Evolutionary conservation across 2,113 vertebrate genomes (phyloP), one percentile per base, ranked within the genome.

Genomic region (Corynorhinus townsendii): DNA sequence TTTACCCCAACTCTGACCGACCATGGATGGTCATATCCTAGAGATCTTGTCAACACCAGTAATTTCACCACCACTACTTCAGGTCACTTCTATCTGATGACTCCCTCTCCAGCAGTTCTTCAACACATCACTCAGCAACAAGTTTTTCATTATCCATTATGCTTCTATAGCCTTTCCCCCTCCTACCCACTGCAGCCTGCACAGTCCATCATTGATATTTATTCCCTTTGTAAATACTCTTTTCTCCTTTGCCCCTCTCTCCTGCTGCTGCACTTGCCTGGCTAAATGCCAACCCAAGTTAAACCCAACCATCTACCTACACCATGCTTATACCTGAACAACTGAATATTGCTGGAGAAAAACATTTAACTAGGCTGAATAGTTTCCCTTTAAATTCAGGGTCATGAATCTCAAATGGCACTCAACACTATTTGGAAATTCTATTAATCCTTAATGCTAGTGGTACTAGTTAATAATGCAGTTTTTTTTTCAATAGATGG

Each of bases 361-460:
- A 89, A 47, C 64, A 47, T 3, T 7, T 30, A 38, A 81, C 15
- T 56, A 19, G 54, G 16, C 17, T 43, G 28, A 76, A 75, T 54
- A 24, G 11, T 83, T 56, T 52, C 35, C 52, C 54, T 87, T 90
- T 62, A 89, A 43, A 95, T 75, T 75, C 75, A 83, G 54, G 64
- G 73, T 72, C n/a, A 64, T 19, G 30, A 82, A 92, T 80, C 68
- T 95, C 75, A 85, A 96, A 94, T 8, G 11, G 52, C 38, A 86
- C 54, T 85, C 76, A 79, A 38, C 35, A 71, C 4, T 52, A 33
- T 76, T 59, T 62, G 20, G 73, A 88, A 92, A 81, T 56, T 62
- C 82, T 62, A 87, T 56, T 93, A 69, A 90, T 87, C 49, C n/a
- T 77, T 43, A 72, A n/a, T n/a, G 5, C 20, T 24, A 56, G 20